phyloP scores from a whole-genome alignment of 1,140 invertebrate genomes.

The Chrysopa pallens region DNA sequence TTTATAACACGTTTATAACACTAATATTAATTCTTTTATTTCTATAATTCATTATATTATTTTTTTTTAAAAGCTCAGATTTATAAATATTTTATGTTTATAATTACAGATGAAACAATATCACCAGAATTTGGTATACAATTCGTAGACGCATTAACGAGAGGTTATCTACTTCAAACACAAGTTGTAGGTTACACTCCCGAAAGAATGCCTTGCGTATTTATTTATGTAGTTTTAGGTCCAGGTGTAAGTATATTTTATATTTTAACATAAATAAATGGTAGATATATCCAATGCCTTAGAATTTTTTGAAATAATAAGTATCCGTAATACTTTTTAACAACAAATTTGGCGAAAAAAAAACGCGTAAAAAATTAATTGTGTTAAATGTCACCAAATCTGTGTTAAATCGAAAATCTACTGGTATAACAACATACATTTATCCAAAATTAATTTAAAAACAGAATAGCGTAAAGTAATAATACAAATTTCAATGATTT shows the following conservation, averaged over 20 bases:
- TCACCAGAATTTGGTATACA: conserved; percentile 60
- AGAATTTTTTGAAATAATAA: not conserved
- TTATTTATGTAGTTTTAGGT: conserved; percentile 52
- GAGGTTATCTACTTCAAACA: conserved; percentile 65
- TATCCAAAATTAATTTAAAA: no score
- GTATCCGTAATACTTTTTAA: no score
- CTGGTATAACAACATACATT: no score
- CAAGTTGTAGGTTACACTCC: conserved; percentile 68
- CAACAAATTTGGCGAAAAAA: no score
- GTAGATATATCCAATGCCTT: not conserved
- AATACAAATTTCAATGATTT: no score
- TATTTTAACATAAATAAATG: not conserved
- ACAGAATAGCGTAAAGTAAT: no score
- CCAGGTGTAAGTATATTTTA: conserved; percentile 36
- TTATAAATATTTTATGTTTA: conserved; percentile 2
- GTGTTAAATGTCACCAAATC: no score
- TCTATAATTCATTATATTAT: not conserved
- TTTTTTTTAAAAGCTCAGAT: conserved; percentile 4
- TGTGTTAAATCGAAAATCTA: no score
- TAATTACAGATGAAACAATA: conserved; percentile 20
- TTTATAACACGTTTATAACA: no score
- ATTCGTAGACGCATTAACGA: conserved; percentile 57
- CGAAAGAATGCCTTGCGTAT: conserved; percentile 53
- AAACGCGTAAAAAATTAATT: no score
- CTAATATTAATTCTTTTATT: no score